A percentile compares a stretch with the other conserved stretches of the same genome.
These are phyloP conservation scores for Typhlomys cinereus DNA, from an alignment of 2,113 vertebrate genomes.

Conservation along the genomic window DNA sequence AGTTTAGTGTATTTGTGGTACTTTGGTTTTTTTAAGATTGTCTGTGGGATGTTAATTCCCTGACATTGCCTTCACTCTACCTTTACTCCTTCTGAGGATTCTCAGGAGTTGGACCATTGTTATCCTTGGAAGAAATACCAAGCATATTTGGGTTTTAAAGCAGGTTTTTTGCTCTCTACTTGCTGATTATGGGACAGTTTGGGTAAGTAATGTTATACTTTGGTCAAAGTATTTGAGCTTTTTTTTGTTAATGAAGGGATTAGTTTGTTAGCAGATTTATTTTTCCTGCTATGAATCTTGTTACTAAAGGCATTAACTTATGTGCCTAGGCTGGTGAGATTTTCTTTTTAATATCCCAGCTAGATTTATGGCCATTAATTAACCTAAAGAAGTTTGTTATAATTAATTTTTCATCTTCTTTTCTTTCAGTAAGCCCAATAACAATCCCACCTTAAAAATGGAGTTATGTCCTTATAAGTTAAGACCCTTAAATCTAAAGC, in stretches of 20 bases:
- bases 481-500: conserved; percentile 50
- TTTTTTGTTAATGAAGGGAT: conserved; percentile 61
- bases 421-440: conserved; percentile 58
- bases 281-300: conserved; percentile 67
- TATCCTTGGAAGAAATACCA: conserved; percentile 68
- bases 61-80: conserved; percentile 71
- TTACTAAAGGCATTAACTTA: conserved; percentile 70
- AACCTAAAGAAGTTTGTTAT: conserved; percentile 74
- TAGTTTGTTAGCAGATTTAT: conserved; percentile 60
- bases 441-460: conserved; percentile 49
- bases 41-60: conserved; percentile 80
- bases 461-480: conserved; percentile 56
- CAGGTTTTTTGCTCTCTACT: conserved; percentile 36
- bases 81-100: conserved; percentile 65
- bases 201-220: conserved; percentile 63
- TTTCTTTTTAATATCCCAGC: conserved; percentile 73
- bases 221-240: conserved; percentile 66
- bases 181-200: conserved; percentile 54
- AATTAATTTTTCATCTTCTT: conserved; percentile 74
- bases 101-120: conserved; percentile 64
- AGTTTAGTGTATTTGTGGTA: conserved; percentile 74
- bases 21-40: conserved; percentile 75
- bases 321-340: conserved; percentile 66
- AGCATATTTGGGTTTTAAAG: conserved; percentile 55
- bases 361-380: conserved; percentile 71